Conservation (phyloP, 1,140 invertebrate species). For the Eueides isabella region DNA sequence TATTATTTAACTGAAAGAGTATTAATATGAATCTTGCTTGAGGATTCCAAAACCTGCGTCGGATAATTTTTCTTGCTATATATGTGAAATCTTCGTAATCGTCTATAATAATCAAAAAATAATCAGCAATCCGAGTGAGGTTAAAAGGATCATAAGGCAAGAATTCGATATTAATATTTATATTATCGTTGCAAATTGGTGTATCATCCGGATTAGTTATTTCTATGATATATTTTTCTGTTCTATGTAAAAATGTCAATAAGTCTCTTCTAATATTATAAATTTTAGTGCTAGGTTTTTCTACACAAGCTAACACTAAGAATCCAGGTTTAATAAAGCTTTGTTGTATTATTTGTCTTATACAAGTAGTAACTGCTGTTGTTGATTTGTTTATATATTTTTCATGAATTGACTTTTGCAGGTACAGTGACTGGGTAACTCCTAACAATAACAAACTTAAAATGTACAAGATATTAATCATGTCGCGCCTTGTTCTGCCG, state of each 20-base stretch:
- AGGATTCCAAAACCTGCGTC: slow-evolving; percentile 67
- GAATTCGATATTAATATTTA: slow-evolving; percentile 24
- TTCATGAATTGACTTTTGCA: slow-evolving; percentile 16
- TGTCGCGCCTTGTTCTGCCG: background rate
- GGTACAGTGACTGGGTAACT: background rate
- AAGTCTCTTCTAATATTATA: slow-evolving; percentile 54
- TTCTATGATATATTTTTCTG: slow-evolving; percentile 51
- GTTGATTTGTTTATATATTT: background rate
- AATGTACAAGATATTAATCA: background rate
- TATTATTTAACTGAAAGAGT: background rate
- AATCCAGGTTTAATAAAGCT: slow-evolving; percentile 56
- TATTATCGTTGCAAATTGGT: slow-evolving; percentile 42
- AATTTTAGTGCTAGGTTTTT: slow-evolving; percentile 52
- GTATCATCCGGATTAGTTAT: slow-evolving; percentile 37
- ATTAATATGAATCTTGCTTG: slow-evolving; percentile 62
- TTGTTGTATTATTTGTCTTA: slow-evolving; percentile 55
- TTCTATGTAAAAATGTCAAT: slow-evolving; percentile 54
- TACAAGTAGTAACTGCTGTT: slow-evolving; percentile 41
- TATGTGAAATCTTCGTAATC: slow-evolving; percentile 53
- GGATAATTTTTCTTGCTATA: slow-evolving; percentile 51
- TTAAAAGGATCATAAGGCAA: slow-evolving; percentile 46
- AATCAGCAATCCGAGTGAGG: slow-evolving; percentile 52
- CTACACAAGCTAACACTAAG: slow-evolving; percentile 56
- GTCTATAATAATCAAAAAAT: slow-evolving; percentile 64
- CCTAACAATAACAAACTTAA: background rate